Conservation (phyloP, 2,888 invertebrate genomes). For the Cataglyphis rosenhaueri region DNA sequence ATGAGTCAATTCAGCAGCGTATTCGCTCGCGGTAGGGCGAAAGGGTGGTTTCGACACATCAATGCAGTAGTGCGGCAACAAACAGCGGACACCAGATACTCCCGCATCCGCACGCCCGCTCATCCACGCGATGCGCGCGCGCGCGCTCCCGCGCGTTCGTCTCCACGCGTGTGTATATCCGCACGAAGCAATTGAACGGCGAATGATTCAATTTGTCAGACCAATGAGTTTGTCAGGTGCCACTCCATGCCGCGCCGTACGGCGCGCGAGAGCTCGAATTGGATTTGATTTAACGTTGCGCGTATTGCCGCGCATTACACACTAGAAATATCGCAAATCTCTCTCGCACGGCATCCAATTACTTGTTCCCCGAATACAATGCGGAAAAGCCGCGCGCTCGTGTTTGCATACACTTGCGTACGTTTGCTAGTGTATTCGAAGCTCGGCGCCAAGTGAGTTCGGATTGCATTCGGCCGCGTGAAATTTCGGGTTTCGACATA, state of each 20-base stretch:
- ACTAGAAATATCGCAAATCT: conserved; percentile 84
- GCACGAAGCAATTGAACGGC: conserved; percentile 84
- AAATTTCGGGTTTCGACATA: conserved; percentile 70
- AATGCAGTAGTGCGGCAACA: conserved; percentile 61
- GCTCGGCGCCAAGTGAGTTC: conserved; percentile 46
- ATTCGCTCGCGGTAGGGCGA: conserved; percentile 17
- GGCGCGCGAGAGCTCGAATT: conserved; percentile 82
- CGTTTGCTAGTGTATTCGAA: conserved; percentile 2
- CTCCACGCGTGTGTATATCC: conserved; percentile 70
- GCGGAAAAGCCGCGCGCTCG: conserved; percentile 65
- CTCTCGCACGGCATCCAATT: conserved; percentile 81
- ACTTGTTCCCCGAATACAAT: conserved; percentile 75
- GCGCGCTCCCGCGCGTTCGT: not conserved
- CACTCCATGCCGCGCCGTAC: conserved; percentile 81
- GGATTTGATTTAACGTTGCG: conserved; percentile 85
- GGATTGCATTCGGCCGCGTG: conserved; percentile 55
- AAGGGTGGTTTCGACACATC: conserved; percentile 64
- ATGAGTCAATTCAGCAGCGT: conserved; percentile 50
- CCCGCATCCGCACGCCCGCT: conserved; percentile 40
- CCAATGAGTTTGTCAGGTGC: conserved; percentile 86
- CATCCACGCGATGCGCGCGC: not conserved
- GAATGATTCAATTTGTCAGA: conserved; percentile 85
- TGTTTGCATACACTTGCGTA: conserved; percentile 2
- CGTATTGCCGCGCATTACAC: conserved; percentile 83
- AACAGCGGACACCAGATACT: conserved; percentile 69